Evolutionary conservation across 2,797 vertebrate genomes (phyloP).

Genomic region (Pseudochromis fuscus): DNA sequence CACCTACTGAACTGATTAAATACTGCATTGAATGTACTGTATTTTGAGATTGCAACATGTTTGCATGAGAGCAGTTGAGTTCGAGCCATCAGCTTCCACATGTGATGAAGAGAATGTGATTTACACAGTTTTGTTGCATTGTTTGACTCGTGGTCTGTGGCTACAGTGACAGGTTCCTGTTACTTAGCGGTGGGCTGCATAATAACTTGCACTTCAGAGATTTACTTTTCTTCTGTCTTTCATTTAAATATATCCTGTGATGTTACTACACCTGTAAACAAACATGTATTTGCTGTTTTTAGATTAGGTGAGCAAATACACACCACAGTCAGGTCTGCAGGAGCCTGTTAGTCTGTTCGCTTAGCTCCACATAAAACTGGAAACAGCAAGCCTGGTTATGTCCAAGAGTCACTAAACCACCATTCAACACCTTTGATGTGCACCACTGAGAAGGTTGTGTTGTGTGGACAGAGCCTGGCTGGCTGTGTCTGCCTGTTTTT

Average conservation of each 20-base stretch:
- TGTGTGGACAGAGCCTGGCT: not conserved
- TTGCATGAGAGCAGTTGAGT: not conserved
- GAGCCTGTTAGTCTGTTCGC: no score
- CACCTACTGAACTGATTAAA: not conserved
- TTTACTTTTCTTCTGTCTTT: not conserved
- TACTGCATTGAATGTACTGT: not conserved
- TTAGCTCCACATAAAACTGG: no score
- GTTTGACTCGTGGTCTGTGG: not conserved
- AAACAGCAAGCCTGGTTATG: not conserved
- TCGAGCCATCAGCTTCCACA: not conserved
- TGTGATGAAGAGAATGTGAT: not conserved
- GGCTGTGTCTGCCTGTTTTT: not conserved
- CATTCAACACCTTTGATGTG: not conserved
- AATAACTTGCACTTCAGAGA: not conserved
- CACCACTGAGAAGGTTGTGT: not conserved
- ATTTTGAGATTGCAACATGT: not conserved
- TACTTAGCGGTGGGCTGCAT: not conserved
- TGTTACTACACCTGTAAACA: not conserved
- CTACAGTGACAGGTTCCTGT: not conserved
- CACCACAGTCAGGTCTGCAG: no score
- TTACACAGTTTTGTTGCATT: not conserved
- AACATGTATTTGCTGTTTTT: no score
- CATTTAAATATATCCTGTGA: not conserved
- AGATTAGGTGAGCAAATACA: no score
- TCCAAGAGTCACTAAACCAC: not conserved